Evolutionary conservation across 2,888 invertebrate genomes (phyloP), one percentile per base, ranked within the genome.

Genomic region (Punctoribates punctum): DNA sequence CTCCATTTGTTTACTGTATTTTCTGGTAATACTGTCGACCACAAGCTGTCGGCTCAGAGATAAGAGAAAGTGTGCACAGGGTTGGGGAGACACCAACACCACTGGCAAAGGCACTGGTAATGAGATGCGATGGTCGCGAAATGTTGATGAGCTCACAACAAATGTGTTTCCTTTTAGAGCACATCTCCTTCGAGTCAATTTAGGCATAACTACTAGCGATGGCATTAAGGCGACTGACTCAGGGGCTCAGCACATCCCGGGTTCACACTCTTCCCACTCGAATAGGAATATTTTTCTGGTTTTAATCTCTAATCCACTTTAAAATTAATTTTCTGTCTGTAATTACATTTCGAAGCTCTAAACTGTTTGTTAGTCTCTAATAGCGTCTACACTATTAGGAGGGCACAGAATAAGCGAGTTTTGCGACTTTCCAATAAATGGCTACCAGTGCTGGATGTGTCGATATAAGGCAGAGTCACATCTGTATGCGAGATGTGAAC

Each of bases 71-170:
- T 42, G 13, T 42, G 65, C 65, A 38, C 65, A 67, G 65, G 65
- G 65, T 34, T 67, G 72, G 5, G 67, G 60, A 11, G 57, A 57
- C 57, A 57, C 13, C 9, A 57, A 23, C 60, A 34, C 34, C 34
- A 8, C 34, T 34, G 34, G 1, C 11, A 67, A 8, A 67, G 20
- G 67, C 9, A 11, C n/a, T n/a, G 17, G 29, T 27, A 27, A 27
- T 57, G 65, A 67, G 42, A 67, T 67, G 67, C 67, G 67, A 67
- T 67, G 67, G 67, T 62, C 60, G 13, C 42, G 34, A 42, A 67
- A 67, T 20, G 67, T 67, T 67, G 67, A 67, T 67, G 67, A 67
- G 65, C 17, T 27, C 6, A 1, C 42, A 27, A n/a, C 38, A 67
- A 67, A 67, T 67, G 67, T 67, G 67, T 67, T 67, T 67, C n/a